These are phyloP conservation scores for Heliopora coerulea DNA, from an alignment of 92 coral and sea anemone species.

Conservation along the genomic window DNA sequence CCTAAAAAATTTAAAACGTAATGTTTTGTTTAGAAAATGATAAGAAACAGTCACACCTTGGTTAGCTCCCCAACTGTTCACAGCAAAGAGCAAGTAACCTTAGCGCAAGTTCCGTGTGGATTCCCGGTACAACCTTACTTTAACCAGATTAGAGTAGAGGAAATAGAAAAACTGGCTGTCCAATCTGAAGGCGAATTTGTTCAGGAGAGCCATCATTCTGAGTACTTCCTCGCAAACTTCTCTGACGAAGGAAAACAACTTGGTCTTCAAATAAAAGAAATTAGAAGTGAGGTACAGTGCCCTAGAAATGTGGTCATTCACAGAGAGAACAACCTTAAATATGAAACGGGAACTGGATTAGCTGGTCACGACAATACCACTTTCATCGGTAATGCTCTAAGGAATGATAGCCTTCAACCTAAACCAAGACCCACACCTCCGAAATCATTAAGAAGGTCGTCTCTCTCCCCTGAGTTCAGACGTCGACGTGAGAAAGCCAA, in stretches of 20 bases:
- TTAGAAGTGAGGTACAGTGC: too few relatives aligned
- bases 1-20: not conserved
- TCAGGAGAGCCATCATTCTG: not conserved
- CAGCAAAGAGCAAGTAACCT: not conserved
- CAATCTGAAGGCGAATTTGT: too few relatives aligned
- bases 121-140: too few relatives aligned
- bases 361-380: not conserved
- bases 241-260: too few relatives aligned
- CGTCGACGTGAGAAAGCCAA: conserved; percentile 81
- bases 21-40: conserved; percentile 32
- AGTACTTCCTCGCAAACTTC: not conserved
- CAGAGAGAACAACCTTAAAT: not conserved
- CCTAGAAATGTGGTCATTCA: not conserved
- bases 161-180: too few relatives aligned
- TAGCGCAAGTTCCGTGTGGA: not conserved
- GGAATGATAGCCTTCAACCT: conserved; percentile 23
- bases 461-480: conserved; percentile 45
- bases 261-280: too few relatives aligned
- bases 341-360: not conserved
- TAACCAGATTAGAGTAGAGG: too few relatives aligned
- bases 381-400: not conserved
- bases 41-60: not conserved
- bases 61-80: not conserved
- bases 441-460: conserved; percentile 40
- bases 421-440: conserved; percentile 32